A percentile compares a stretch with the other conserved stretches of the same genome.
Conservation (phyloP, 2,888 invertebrate species). For the Pasiphila rectangulata region DNA sequence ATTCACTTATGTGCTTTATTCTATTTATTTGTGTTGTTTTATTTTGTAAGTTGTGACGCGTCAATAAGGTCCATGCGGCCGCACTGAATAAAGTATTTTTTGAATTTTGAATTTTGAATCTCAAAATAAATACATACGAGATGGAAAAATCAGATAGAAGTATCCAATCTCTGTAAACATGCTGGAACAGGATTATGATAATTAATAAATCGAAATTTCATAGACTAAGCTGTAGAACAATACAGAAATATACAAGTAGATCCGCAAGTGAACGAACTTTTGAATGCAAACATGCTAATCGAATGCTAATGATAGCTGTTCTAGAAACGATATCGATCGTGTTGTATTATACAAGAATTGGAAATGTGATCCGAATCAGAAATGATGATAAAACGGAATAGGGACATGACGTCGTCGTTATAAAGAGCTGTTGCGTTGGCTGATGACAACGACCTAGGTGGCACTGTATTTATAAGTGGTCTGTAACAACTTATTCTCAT, state of each 20-base stretch:
- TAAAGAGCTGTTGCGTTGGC: slow-evolving; percentile 24
- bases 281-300: slow-evolving; percentile 38
- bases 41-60: too few species aligned
- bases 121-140: slow-evolving; percentile 4
- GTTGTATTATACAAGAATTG: slow-evolving; percentile 31
- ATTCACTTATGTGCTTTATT: too few species aligned
- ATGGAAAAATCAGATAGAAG: slow-evolving; percentile 11
- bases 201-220: slow-evolving; percentile 15
- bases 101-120: too few species aligned
- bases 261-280: slow-evolving; percentile 37
- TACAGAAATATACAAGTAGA: slow-evolving; percentile 20
- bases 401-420: slow-evolving; percentile 26
- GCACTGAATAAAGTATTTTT: too few species aligned
- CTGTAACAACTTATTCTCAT: slow-evolving; percentile 17
- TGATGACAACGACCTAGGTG: slow-evolving; percentile 29
- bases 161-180: slow-evolving; percentile 10
- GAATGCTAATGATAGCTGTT: slow-evolving; percentile 37
- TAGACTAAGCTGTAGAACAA: slow-evolving; percentile 7
- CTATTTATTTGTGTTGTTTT: too few species aligned
- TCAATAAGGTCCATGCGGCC: too few species aligned
- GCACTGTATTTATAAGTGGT: slow-evolving; percentile 23
- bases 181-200: slow-evolving; percentile 9
- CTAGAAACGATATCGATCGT: slow-evolving; percentile 33
- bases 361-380: slow-evolving; percentile 28
- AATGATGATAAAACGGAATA: slow-evolving; percentile 27